Evolutionary conservation across 2,113 vertebrate genomes (phyloP).

Genomic region (Gymnocephalus cernua): DNA sequence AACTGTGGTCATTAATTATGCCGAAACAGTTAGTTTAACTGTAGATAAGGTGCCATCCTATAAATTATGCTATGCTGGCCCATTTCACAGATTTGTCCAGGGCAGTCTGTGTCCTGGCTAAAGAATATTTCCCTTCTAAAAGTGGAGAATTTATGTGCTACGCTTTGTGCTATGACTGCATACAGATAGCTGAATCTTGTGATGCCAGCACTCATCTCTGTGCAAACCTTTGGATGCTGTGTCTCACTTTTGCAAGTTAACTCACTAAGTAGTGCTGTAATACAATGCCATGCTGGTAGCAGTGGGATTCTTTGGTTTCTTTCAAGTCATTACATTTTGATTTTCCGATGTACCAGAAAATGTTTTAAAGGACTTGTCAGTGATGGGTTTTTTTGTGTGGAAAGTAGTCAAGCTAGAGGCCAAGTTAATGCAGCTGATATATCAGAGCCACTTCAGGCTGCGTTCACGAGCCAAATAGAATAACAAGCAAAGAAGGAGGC

Average conservation of each 20-base stretch:
- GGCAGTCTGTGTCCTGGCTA: conserved; percentile 6
- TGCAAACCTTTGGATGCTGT: background rate
- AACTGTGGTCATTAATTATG: conserved; percentile 67
- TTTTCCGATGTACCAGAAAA: conserved; percentile 21
- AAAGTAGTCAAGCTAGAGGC: conserved; percentile 29
- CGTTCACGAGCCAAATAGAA: conserved; percentile 53
- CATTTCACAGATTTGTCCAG: conserved; percentile 36
- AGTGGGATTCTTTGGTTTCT: conserved; percentile 16
- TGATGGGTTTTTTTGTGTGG: conserved; percentile 17
- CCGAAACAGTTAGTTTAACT: conserved; percentile 43
- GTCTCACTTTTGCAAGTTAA: background rate
- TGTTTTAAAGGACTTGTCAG: conserved; percentile 34
- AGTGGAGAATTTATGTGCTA: conserved; percentile 26
- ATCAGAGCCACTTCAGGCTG: conserved; percentile 55
- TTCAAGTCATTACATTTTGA: conserved; percentile 40
- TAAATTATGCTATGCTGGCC: conserved; percentile 29
- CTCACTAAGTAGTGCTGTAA: background rate
- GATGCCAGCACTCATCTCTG: background rate
- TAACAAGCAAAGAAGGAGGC: conserved; percentile 1
- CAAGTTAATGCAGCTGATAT: conserved; percentile 43
- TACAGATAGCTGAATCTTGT: background rate
- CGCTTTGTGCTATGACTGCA: background rate
- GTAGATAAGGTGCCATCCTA: conserved; percentile 16
- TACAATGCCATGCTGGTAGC: background rate
- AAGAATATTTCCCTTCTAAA: conserved; percentile 8